phyloP scores from a whole-genome alignment of 2,888 invertebrate species.

The Acleris sparsana region DNA sequence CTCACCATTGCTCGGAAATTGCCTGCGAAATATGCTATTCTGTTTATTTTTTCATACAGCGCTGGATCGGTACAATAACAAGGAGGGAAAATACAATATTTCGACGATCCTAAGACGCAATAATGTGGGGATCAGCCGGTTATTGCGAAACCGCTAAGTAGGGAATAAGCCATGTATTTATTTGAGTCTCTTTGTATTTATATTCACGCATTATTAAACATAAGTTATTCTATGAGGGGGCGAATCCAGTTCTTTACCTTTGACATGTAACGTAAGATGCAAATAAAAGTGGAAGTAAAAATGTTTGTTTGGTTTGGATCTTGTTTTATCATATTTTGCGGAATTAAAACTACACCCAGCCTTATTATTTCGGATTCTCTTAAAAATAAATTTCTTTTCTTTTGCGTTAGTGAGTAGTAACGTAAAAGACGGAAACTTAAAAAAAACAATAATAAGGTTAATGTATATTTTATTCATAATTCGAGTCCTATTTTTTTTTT shows the following conservation, averaged over 20 bases:
- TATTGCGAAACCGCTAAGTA: conserved; percentile 32
- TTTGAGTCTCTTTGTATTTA: conserved; percentile 28
- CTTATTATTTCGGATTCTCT: no score
- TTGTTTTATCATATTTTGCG: no score
- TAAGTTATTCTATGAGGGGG: conserved; percentile 2
- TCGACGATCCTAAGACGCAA: conserved; percentile 34
- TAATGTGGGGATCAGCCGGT: conserved; percentile 35
- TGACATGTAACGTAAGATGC: not conserved
- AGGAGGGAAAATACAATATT: conserved; percentile 31
- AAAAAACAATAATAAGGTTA: no score
- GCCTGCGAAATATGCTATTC: conserved; percentile 22
- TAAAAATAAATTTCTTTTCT: no score
- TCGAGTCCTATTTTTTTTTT: no score
- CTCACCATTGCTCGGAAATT: conserved; percentile 1
- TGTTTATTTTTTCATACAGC: conserved; percentile 28
- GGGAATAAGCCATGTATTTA: conserved; percentile 30
- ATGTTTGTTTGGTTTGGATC: not conserved
- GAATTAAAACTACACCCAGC: no score
- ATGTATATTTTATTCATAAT: no score
- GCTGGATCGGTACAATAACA: conserved; percentile 27
- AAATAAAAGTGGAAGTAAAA: not conserved
- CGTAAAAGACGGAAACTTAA: no score
- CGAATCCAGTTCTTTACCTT: not conserved
- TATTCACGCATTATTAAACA: conserved; percentile 19
- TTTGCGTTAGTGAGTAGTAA: no score